A percentile compares a stretch with the other conserved stretches of the same genome.
Conservation (phyloP, 2,797 vertebrate genomes). For the Geotrypetes seraphini region DNA sequence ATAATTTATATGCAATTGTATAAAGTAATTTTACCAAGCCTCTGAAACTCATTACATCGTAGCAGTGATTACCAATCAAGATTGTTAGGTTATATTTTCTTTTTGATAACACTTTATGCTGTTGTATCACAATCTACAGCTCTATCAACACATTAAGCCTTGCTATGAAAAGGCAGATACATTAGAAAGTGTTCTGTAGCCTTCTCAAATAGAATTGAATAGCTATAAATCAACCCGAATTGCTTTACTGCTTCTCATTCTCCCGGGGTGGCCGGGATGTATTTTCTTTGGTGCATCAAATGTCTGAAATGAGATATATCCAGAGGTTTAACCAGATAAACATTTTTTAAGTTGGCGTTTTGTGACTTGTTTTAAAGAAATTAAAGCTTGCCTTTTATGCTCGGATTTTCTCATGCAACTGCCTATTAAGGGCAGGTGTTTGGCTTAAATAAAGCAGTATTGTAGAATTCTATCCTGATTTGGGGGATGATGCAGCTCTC, state of each 20-base stretch:
- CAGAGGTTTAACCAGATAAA: too few species aligned
- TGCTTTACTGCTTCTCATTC: constrained; percentile 14
- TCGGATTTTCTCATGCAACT: too few species aligned
- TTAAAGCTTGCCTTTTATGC: too few species aligned
- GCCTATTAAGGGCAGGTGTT: too few species aligned
- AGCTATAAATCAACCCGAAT: constrained; percentile 18
- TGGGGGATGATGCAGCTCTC: too few species aligned
- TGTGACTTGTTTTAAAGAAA: too few species aligned
- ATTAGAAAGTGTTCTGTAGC: background rate
- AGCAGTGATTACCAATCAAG: constrained; percentile 28
- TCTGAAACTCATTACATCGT: constrained; percentile 38
- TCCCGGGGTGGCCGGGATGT: too few species aligned
- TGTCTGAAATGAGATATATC: too few species aligned
- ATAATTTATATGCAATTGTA: constrained; percentile 37
- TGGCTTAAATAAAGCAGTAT: too few species aligned
- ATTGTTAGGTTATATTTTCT: constrained; percentile 25
- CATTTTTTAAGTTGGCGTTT: too few species aligned
- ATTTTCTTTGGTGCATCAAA: too few species aligned
- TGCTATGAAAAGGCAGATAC: constrained; percentile 24
- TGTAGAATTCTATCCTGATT: too few species aligned
- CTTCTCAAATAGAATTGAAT: constrained; percentile 19
- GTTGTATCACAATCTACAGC: constrained; percentile 21
- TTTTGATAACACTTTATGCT: constrained; percentile 11
- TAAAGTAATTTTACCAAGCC: constrained; percentile 34
- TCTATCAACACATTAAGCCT: constrained; percentile 21